Evolutionary conservation across 2,888 invertebrate species (phyloP), one percentile per base, ranked within the genome.

Genomic region (Watsonalla binaria): DNA sequence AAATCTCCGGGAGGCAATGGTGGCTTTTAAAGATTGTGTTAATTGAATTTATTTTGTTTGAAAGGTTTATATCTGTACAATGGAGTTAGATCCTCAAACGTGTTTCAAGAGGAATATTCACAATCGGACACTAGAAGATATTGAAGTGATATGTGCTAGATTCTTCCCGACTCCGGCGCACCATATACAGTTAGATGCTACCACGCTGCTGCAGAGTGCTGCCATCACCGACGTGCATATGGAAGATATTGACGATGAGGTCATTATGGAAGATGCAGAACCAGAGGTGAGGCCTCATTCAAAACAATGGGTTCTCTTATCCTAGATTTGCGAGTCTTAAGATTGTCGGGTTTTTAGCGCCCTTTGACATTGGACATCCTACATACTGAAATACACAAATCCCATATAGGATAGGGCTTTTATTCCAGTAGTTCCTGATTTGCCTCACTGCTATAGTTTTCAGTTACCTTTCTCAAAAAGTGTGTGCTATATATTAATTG

Each of bases 11-110:
- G 4, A 24, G 24, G 24, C 24, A 24, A 24, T 24, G 24, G 24
- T 24, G 4, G 24, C 4, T 24, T 24, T 24, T 24, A 24, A 24
- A 24, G 24, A 24, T 24, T 24, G 24, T 24, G 24, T 15, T 46
- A 5, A 24, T 47, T 55, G 46, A 14, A 13, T 52, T 24, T 34
- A 11, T 47, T 51, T 49, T 47, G 54, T 53, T 35, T 80, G 80
- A 9, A 78, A 98, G 98, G 97, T 97, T 14, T 99, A 97, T 81
- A 93, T 98, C 56, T 95, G 96, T 71, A 96, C 98, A 77, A 92
- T 98, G 93, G 95, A 96, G 68, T 92, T 94, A 76, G 98, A 98
- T 78, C 82, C 94, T 9, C 92, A 94, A 58, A 86, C 93, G 0
- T 98, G 98, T 82, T 89, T 93, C 55, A 95, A 95, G 78, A 93